These are phyloP conservation scores for Operophtera brumata DNA, from an alignment of 2,888 invertebrate genomes.

Conservation along the genomic window DNA sequence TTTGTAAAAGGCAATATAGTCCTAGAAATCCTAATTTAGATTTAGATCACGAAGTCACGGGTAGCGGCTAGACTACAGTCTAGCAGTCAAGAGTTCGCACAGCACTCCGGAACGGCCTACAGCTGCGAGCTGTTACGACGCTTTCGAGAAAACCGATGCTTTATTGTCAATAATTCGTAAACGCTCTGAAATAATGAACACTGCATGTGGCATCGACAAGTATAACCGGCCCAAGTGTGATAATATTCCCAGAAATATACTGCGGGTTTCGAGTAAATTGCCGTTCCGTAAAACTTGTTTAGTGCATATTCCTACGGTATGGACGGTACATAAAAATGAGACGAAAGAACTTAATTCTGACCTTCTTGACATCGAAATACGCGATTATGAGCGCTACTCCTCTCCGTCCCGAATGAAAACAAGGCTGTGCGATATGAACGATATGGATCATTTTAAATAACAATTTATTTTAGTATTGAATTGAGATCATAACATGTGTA, in stretches of 20 bases:
- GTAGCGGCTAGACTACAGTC: conserved; percentile 8
- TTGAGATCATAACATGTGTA: background rate
- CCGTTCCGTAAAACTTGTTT: conserved; percentile 39
- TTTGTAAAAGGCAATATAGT: too few relatives aligned
- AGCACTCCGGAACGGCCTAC: conserved; percentile 52
- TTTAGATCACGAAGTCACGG: background rate
- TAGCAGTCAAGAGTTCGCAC: conserved; percentile 23
- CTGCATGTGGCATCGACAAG: conserved; percentile 52
- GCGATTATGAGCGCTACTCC: conserved; percentile 18
- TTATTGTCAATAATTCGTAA: conserved; percentile 67
- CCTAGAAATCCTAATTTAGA: too few relatives aligned
- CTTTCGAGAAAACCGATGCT: conserved; percentile 66
- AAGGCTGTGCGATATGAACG: background rate
- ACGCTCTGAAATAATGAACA: conserved; percentile 56
- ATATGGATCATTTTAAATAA: background rate
- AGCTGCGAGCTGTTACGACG: conserved; percentile 57
- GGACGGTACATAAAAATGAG: conserved; percentile 19
- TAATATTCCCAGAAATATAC: conserved; percentile 44
- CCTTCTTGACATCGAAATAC: conserved; percentile 15
- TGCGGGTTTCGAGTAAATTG: conserved; percentile 36
- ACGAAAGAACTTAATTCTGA: conserved; percentile 9
- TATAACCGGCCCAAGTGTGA: conserved; percentile 40
- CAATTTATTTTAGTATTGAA: background rate
- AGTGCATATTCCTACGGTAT: conserved; percentile 30
- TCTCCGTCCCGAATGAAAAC: background rate